Percentiles rank a stretch among this genome's conserved stretches.
phyloP scores from a whole-genome alignment of 2,888 invertebrate genomes.

The Chrysolina haemoptera region DNA sequence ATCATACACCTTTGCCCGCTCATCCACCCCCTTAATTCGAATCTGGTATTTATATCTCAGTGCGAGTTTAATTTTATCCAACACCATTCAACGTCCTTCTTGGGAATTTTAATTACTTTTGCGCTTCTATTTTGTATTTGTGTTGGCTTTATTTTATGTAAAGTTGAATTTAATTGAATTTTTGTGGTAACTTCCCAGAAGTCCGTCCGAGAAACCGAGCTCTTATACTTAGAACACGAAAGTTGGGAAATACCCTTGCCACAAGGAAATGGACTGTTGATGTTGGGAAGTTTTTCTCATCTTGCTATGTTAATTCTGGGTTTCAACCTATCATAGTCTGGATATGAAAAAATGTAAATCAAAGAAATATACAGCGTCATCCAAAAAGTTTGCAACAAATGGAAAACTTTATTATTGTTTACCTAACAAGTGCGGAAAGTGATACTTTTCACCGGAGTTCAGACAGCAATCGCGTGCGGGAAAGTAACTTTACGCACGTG shows the following conservation, averaged over 20 bases:
- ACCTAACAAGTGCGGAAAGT: too few species aligned
- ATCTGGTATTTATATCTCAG: constrained; percentile 66
- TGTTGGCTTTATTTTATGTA: constrained; percentile 61
- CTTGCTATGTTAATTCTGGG: too few species aligned
- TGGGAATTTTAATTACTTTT: constrained; percentile 68
- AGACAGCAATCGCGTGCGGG: too few species aligned
- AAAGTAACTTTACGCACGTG: too few species aligned
- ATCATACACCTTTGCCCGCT: constrained; percentile 27
- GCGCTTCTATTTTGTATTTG: constrained; percentile 64
- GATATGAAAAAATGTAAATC: too few species aligned
- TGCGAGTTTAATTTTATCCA: constrained; percentile 66
- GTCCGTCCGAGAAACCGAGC: constrained; percentile 22
- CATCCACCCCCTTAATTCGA: constrained; percentile 58
- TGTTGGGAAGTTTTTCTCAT: background rate
- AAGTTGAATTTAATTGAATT: constrained; percentile 59
- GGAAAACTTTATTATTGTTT: too few species aligned
- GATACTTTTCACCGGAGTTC: too few species aligned
- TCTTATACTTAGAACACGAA: background rate
- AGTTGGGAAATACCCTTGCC: background rate
- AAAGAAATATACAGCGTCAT: too few species aligned
- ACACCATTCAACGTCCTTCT: constrained; percentile 65
- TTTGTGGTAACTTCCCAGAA: constrained; percentile 47
- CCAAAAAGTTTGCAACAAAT: too few species aligned
- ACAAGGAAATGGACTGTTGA: background rate
- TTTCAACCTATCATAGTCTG: too few species aligned